phyloP scores from a whole-genome alignment of 1,140 invertebrate genomes.

The Stegodyphus mimosarum region DNA sequence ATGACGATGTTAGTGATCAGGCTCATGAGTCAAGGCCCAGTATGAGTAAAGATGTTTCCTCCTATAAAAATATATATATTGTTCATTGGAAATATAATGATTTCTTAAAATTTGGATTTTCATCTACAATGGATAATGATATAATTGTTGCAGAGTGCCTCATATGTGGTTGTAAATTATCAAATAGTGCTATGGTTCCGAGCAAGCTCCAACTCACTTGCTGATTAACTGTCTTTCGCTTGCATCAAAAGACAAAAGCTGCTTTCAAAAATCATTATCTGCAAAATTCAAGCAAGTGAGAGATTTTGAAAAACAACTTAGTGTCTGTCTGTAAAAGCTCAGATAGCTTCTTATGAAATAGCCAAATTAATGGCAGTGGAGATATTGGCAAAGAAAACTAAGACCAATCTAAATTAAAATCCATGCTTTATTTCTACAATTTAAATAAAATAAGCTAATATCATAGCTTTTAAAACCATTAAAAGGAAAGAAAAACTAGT shows the following conservation, averaged over 20 bases:
- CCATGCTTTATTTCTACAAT: too few species aligned
- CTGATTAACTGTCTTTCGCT: background rate
- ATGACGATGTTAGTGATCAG: constrained; percentile 6
- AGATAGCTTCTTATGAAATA: too few species aligned
- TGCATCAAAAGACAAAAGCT: constrained; percentile 4
- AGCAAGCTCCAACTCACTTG: constrained; percentile 12
- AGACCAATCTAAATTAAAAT: too few species aligned
- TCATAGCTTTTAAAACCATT: too few species aligned
- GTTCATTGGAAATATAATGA: background rate
- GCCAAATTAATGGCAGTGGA: too few species aligned
- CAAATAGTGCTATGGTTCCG: constrained; percentile 13
- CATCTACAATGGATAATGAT: constrained; percentile 69
- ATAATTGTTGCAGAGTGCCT: constrained; percentile 66
- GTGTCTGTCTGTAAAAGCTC: constrained; percentile 1
- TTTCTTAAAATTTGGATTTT: constrained; percentile 9
- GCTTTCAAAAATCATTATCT: constrained; percentile 8
- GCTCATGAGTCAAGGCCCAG: background rate
- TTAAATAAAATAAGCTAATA: too few species aligned
- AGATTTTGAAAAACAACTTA: background rate
- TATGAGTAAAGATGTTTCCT: constrained; percentile 7
- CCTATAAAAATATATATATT: background rate
- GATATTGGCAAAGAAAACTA: too few species aligned
- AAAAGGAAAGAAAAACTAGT: too few species aligned
- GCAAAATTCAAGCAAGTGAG: background rate
- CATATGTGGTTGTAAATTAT: constrained; percentile 6